Evolutionary conservation across 2,888 invertebrate species (phyloP).

Genomic region (Penaeus monodon): DNA sequence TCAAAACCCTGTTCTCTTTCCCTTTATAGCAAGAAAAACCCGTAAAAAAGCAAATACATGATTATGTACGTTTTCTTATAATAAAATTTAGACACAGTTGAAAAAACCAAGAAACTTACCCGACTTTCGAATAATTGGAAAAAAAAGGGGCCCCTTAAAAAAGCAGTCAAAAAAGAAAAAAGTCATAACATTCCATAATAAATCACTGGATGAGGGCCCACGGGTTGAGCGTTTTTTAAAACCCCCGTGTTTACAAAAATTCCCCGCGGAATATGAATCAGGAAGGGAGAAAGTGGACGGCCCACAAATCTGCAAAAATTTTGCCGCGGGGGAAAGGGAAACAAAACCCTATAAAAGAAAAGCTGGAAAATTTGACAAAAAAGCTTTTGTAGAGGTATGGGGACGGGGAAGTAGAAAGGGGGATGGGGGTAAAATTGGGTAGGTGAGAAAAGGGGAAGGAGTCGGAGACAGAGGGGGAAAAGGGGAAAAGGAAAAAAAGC

Average conservation of each 20-base stretch:
- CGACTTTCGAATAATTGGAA: slow-evolving; percentile 15
- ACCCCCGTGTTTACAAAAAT: background rate
- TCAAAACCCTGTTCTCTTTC: no score
- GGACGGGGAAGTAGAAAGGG: no score
- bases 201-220: slow-evolving; percentile 2
- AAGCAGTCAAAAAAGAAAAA: slow-evolving; percentile 5
- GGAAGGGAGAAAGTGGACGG: slow-evolving; percentile 10
- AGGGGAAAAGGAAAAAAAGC: no score
- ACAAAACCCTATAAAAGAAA: slow-evolving; percentile 3
- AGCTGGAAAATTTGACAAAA: slow-evolving; percentile 9
- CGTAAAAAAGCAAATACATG: no score
- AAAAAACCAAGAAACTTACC: background rate
- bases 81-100: slow-evolving; percentile 4
- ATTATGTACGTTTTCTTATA: background rate
- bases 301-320: slow-evolving; percentile 18
- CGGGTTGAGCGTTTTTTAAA: background rate
- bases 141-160: background rate
- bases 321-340: slow-evolving; percentile 13
- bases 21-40: no score
- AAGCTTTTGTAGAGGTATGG: background rate
- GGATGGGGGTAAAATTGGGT: no score
- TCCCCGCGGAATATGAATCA: background rate
- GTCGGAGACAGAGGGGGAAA: no score
- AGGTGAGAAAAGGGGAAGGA: no score
- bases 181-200: slow-evolving; percentile 23